These are phyloP conservation scores for Dinomys branickii DNA, from an alignment of 2,113 vertebrate species.

Conservation along the genomic window DNA sequence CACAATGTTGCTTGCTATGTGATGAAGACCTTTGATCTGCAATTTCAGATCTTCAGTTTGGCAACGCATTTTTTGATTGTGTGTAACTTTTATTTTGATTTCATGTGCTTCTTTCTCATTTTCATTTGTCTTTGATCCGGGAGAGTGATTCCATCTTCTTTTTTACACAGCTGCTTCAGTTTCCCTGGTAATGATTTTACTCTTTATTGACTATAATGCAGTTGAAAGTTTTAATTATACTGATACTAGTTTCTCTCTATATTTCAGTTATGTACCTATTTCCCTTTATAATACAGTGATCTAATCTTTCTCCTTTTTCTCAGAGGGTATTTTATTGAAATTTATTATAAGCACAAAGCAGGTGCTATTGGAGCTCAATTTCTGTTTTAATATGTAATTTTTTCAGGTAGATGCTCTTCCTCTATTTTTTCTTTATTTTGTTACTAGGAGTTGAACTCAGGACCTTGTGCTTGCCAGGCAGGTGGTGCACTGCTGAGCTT, in stretches of 20 bases:
- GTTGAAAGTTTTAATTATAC: conserved; percentile 1
- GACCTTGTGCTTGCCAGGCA: no score
- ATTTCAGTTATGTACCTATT: conserved; percentile 12
- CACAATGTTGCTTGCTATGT: neutral
- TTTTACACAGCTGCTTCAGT: neutral
- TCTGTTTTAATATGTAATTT: conserved; percentile 32
- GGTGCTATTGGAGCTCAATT: neutral
- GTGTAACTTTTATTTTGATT: conserved; percentile 45
- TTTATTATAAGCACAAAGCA: conserved; percentile 23
- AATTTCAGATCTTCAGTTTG: conserved; percentile 18
- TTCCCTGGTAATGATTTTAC: neutral
- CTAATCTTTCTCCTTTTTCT: conserved; percentile 41
- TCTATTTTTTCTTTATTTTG: neutral
- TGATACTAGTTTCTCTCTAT: conserved; percentile 31
- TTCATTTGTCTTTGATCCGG: neutral
- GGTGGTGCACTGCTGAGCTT: no score
- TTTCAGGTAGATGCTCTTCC: conserved; percentile 19
- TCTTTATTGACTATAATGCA: neutral
- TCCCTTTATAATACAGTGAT: conserved; percentile 18
- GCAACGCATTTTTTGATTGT: neutral
- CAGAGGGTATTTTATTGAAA: conserved; percentile 20
- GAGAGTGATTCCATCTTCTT: neutral
- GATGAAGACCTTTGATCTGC: neutral
- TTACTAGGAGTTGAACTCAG: no score
- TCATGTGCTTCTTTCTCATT: neutral